Base-by-base conservation (phyloP, 2,113 vertebrate genomes). In the Dicentrarchus labrax region DNA sequence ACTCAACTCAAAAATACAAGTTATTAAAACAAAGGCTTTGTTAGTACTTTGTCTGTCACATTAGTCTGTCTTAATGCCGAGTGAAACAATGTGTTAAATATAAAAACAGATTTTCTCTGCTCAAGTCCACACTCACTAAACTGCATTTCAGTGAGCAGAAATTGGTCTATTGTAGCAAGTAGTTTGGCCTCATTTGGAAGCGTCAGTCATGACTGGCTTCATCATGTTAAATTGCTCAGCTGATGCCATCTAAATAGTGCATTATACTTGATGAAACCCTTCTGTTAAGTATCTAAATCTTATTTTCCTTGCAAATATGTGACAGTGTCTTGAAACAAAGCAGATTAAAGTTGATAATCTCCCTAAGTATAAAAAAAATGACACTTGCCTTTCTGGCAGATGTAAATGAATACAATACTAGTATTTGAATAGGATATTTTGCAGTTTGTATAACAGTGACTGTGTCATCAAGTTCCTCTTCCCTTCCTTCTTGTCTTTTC, bases 401-500 rank as follows among this genome's bases (percentile, higher is more conserved):
- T 45, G 7, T 4, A 2, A n/a, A 11, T 53, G 17, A 21, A 36
- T 66, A 61, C 12, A 71, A 45, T 30, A 39, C 48, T 45, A 12
- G 57, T 73, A 16, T 39, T 43, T 12, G 12, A 61, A 19, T 10
- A 39, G 39, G 24, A 47, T 53, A 45, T 62, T 54, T 39, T 62
- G 11, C 48, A 47, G 51, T 15, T 9, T 67, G 43, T n/a, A 6
- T 51, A 57, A 60, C 24, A 9, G 36, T 51, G 30, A 65, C 4
- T 41, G 3, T 48, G 43, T 30, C 24, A 74, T 67, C n/a, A 54
- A 48, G 54, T 53, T 73, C 30, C 50, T 53, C 56, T 45, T 22
- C 36, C 65, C 17, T 53, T 62, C 45, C 68, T 64, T 19, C 59
- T 57, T 16, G 39, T 83, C 72, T 74, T 77, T 56, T 69, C 72